Conservation (phyloP, 2,113 vertebrate genomes). For the Pelecanoides urinatrix region DNA sequence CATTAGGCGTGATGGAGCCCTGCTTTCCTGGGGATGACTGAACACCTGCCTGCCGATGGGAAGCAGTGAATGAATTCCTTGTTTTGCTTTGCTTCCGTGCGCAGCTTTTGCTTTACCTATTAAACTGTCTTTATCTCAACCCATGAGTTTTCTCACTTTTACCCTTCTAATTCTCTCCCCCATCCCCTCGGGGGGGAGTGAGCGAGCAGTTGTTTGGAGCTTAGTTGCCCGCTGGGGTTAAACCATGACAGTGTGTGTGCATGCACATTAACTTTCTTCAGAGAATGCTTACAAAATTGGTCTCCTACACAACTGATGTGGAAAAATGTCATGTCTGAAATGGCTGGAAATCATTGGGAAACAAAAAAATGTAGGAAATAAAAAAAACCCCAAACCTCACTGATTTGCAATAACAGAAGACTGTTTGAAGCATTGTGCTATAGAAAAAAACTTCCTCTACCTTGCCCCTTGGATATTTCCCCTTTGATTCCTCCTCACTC, state of each 20-base stretch:
- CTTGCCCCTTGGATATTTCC: neutral
- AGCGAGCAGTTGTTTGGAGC: no score
- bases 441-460: neutral
- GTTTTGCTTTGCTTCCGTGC: no score
- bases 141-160: no score
- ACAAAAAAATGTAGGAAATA: neutral
- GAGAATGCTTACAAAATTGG: neutral
- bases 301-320: neutral
- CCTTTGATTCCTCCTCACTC: neutral
- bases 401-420: neutral
- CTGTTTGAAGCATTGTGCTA: neutral
- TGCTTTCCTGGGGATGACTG: no score
- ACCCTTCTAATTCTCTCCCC: no score
- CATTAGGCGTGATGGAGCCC: no score
- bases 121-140: no score
- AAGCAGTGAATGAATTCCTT: no score
- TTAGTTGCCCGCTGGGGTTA: no score
- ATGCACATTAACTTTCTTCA: neutral
- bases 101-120: no score
- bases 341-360: neutral
- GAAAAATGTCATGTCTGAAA: neutral
- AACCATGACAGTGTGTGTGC: neutral
- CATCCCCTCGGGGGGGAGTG: no score
- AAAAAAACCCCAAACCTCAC: neutral
- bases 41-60: no score